Evolutionary conservation across 2,113 vertebrate species (phyloP).

Genomic region (Pseudopodoces humilis): DNA sequence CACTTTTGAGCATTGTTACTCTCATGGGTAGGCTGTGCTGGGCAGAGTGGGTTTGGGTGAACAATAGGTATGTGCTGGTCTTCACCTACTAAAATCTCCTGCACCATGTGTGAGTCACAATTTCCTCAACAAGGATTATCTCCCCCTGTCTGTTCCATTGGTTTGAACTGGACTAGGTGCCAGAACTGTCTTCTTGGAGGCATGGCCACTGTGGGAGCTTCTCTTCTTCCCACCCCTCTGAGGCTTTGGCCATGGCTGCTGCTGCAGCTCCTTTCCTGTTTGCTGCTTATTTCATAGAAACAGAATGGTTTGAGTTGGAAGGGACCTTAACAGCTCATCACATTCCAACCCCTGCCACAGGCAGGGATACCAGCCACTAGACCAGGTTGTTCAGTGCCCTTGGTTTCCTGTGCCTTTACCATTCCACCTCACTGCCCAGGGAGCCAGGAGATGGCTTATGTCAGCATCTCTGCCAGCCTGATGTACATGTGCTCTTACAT

Average conservation of each 20-base stretch:
- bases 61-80: accelerated
- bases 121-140: neutral
- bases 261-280: neutral
- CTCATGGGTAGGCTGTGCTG: neutral
- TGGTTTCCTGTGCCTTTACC: neutral
- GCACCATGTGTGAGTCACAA: accelerated
- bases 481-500: constrained; percentile 14
- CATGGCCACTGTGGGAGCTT: neutral
- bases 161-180: neutral
- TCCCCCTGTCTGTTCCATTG: neutral
- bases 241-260: neutral
- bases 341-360: neutral
- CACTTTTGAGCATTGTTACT: accelerated
- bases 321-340: neutral
- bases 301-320: neutral
- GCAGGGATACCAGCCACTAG: neutral
- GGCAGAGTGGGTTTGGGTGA: neutral
- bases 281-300: neutral
- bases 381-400: neutral
- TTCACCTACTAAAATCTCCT: neutral
- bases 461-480: constrained; percentile 36
- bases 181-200: neutral
- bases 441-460: neutral
- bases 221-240: neutral
- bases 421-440: neutral